phyloP scores from a whole-genome alignment of 53 echinoderm and acorn worm species.

The Arbacia lixula region DNA sequence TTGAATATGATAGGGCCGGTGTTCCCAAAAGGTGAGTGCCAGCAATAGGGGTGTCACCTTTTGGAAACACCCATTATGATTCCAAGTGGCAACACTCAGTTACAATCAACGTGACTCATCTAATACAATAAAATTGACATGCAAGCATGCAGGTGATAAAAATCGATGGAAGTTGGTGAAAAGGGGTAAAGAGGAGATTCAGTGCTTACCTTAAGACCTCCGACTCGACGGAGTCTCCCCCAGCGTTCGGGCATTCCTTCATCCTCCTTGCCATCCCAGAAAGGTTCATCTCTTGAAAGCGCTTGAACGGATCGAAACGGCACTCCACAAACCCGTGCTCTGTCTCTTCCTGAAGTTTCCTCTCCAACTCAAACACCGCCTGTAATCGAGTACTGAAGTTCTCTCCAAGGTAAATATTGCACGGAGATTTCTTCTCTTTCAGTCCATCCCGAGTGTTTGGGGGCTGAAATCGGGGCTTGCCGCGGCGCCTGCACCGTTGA shows the following conservation, averaged over 20 bases:
- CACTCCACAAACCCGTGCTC: constrained; percentile 34
- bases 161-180: too few species aligned
- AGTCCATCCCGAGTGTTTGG: background rate
- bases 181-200: background rate
- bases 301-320: constrained; percentile 31
- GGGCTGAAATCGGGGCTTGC: constrained; percentile 10
- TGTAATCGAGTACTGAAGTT: constrained; percentile 29
- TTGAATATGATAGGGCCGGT: too few species aligned
- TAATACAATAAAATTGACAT: background rate
- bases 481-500: background rate
- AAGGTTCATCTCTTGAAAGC: constrained; percentile 74
- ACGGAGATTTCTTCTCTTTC: background rate
- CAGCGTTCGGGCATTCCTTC: constrained; percentile 78
- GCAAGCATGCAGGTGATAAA: too few species aligned
- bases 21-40: too few species aligned
- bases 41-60: too few species aligned
- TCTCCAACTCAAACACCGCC: constrained; percentile 42
- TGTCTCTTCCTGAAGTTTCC: background rate
- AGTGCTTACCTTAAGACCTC: constrained; percentile 90
- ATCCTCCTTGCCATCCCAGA: constrained; percentile 67
- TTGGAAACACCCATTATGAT: too few species aligned
- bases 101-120: too few species aligned
- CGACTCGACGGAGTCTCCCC: constrained; percentile 95
- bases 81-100: too few species aligned
- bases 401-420: constrained; percentile 45